Percentiles rank a stretch among this genome's conserved stretches.
These are phyloP conservation scores for Eupeodes luniger DNA, from an alignment of 2,888 invertebrate species.

Conservation along the genomic window DNA sequence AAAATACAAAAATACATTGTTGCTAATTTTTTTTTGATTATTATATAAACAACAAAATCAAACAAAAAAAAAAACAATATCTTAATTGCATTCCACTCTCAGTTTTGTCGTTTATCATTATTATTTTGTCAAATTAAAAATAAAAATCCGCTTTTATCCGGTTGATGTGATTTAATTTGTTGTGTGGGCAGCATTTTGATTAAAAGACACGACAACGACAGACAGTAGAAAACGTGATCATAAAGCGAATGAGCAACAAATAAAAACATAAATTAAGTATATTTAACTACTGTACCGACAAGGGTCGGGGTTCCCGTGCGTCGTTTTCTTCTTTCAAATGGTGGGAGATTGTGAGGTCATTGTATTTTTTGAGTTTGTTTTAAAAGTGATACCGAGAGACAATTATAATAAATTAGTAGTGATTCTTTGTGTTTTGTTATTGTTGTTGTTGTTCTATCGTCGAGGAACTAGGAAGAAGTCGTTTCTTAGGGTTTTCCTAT, in stretches of 20 bases:
- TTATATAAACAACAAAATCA: neutral
- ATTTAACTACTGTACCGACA: no score
- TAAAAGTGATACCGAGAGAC: no score
- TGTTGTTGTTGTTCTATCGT: no score
- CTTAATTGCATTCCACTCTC: slow-evolving; percentile 27
- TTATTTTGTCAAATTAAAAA: slow-evolving; percentile 32
- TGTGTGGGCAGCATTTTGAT: slow-evolving; percentile 38
- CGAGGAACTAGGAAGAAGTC: no score
- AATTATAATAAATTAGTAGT: no score
- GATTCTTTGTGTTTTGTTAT: no score
- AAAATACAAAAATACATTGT: no score
- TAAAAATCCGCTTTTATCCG: slow-evolving; percentile 51
- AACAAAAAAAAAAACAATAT: neutral
- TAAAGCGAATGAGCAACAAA: slow-evolving; percentile 6
- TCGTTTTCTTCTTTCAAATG: no score
- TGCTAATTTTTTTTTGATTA: slow-evolving; percentile 43
- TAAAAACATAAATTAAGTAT: slow-evolving; percentile 16
- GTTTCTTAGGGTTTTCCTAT: no score
- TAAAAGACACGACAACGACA: slow-evolving; percentile 18
- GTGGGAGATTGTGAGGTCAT: no score
- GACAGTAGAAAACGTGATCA: slow-evolving; percentile 11
- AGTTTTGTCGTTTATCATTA: slow-evolving; percentile 30
- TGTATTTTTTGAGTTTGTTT: no score
- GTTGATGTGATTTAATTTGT: slow-evolving; percentile 51
- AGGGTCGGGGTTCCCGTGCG: no score